Evolutionary conservation across 1,140 invertebrate species (phyloP).

Genomic region (Adelges cooleyi): DNA sequence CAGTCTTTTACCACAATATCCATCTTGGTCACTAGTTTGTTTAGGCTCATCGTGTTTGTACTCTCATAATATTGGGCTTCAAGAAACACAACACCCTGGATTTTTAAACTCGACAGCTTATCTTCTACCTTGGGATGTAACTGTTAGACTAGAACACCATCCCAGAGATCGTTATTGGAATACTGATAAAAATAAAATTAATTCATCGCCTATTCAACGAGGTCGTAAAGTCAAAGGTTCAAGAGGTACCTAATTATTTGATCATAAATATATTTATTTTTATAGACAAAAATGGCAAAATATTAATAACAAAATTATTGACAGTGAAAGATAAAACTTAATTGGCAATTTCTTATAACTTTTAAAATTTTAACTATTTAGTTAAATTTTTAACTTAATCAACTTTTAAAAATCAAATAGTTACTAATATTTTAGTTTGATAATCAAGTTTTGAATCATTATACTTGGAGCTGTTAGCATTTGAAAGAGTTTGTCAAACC

Average conservation of each 20-base stretch:
- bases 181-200: slow-evolving; percentile 20
- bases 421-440: too few species aligned
- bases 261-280: not conserved
- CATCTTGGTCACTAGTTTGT: slow-evolving; percentile 86
- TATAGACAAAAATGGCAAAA: too few species aligned
- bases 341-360: too few species aligned
- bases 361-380: too few species aligned
- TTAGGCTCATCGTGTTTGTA: slow-evolving; percentile 83
- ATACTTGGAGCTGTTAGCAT: too few species aligned
- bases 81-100: slow-evolving; percentile 63
- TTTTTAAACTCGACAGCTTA: slow-evolving; percentile 82
- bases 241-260: slow-evolving; percentile 24
- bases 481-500: too few species aligned
- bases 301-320: too few species aligned
- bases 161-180: slow-evolving; percentile 31
- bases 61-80: slow-evolving; percentile 73
- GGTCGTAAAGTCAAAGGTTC: slow-evolving; percentile 20
- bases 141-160: slow-evolving; percentile 43
- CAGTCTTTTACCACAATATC: slow-evolving; percentile 72
- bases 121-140: slow-evolving; percentile 89
- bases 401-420: too few species aligned
- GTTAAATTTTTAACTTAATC: too few species aligned
- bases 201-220: slow-evolving; percentile 10
- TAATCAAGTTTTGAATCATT: too few species aligned
- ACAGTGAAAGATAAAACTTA: too few species aligned